Evolutionary conservation across 2,888 invertebrate species (phyloP), one percentile per base, ranked within the genome.

Genomic region (Platypus cylindrus): DNA sequence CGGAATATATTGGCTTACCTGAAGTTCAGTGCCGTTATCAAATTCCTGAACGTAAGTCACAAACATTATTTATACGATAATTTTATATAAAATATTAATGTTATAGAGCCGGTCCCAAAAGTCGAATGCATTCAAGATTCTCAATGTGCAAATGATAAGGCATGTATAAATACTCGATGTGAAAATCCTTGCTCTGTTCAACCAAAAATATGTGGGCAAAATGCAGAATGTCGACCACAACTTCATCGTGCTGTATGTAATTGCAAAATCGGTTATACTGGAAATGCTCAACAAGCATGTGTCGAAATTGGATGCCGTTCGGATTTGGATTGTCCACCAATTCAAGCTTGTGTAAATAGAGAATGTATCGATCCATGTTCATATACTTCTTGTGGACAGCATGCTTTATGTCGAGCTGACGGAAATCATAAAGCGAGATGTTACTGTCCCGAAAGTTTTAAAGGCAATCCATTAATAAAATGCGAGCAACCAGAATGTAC

Each of bases 281-380:
- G 90, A 53, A 83, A 86, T 54, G 82, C 85, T 11, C 76, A 83
- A 50, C 70, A 71, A 35, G 73, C 77, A 48, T 87, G 86, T 52
- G 75, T 77, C 50, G 74, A 81, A 54, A 75, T 85, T 47, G 86
- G 90, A 48, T 91, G 91, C 52, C 75, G 83, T 48, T 75, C 78
- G 30, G 84, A 90, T 55, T 76, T 77, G 33, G 87, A 89, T 46
- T 91, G 91, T 56, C 75, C 84, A 3, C 68, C 80, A 32, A 76
- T 74, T 27, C 78, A 86, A 60, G 79, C 83, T 15, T 90, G 90
- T 53, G 72, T 87, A 46, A 79, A 85, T 52, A 73, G 77, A 39
- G 74, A 82, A 52, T 90, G 90, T 55, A 65, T 77, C 8, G 78
- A 86, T 56, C 79, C 85, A 2, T 90, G 89, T 50, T 62, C 70